Conservation (phyloP, 92 coral and sea anemone genomes). For the Porites divaricata region DNA sequence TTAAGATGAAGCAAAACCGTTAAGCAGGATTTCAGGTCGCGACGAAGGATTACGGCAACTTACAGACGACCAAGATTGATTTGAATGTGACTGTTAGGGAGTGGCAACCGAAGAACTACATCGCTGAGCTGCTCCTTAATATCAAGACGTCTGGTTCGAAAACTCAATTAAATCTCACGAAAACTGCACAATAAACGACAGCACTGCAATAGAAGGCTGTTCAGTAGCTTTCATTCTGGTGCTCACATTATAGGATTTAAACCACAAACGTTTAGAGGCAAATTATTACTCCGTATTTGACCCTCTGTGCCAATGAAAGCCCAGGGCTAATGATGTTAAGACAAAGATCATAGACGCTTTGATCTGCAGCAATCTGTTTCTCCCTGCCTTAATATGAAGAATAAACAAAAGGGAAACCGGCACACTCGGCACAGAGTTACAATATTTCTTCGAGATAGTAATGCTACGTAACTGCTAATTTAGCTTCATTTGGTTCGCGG, state of each 20-base stretch:
- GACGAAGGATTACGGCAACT: slow-evolving; percentile 62
- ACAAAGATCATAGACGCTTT: slow-evolving; percentile 1
- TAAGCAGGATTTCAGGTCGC: slow-evolving; percentile 54
- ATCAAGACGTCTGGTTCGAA: too few relatives aligned
- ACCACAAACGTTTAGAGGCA: background rate
- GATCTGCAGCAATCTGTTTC: background rate
- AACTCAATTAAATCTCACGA: background rate
- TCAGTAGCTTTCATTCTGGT: background rate
- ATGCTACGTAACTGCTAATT: background rate
- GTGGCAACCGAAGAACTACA: slow-evolving; percentile 19
- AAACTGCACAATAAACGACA: background rate
- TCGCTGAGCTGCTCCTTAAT: background rate
- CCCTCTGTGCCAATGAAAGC: background rate
- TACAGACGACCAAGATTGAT: slow-evolving; percentile 55
- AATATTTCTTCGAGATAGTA: background rate
- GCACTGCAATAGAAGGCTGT: background rate
- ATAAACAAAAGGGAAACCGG: background rate
- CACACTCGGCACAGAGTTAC: too few relatives aligned
- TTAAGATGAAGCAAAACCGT: slow-evolving; percentile 41
- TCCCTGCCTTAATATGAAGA: slow-evolving; percentile 1
- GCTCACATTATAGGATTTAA: background rate
- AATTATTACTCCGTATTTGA: background rate
- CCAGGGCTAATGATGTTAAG: background rate
- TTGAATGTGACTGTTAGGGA: slow-evolving; percentile 39
- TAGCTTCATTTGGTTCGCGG: background rate